A percentile compares a stretch with the other conserved stretches of the same genome.
Conservation (phyloP, 2,113 vertebrate species). For the Choloepus hoffmanni region DNA sequence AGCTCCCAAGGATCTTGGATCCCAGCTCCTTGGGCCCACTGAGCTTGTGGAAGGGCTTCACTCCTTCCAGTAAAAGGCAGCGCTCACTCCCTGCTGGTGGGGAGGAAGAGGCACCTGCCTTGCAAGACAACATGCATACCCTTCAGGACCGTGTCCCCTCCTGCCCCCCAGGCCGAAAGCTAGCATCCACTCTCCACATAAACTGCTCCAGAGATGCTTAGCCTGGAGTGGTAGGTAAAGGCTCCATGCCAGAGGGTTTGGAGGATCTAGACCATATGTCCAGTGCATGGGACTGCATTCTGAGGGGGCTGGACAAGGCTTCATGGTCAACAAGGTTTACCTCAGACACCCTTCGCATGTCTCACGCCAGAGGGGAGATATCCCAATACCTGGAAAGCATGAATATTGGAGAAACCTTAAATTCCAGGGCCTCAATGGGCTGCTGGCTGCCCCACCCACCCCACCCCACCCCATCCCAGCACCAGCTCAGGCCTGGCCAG, state of each 20-base stretch:
- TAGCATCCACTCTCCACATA: no score
- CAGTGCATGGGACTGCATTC: no score
- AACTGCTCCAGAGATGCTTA: no score
- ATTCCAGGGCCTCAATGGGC: neutral
- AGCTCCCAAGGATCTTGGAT: no score
- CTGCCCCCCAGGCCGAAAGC: no score
- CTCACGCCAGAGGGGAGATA: conserved; percentile 93
- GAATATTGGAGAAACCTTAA: no score
- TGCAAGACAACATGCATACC: neutral
- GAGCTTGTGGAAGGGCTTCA: no score
- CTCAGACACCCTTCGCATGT: conserved; percentile 93
- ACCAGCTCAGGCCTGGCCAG: neutral
- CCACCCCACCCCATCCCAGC: neutral
- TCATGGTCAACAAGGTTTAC: conserved; percentile 96
- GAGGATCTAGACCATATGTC: neutral
- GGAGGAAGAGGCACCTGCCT: no score
- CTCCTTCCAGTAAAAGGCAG: no score
- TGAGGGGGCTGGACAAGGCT: conserved; percentile 89
- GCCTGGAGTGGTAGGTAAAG: neutral
- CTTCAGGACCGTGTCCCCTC: neutral
- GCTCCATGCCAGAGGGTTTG: neutral
- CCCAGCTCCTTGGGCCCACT: no score
- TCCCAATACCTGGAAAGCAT: no score
- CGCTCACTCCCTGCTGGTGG: no score
- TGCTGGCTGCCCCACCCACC: neutral